Evolutionary conservation across 2,113 vertebrate genomes (phyloP).

Genomic region (Benitochromis conjunctus): DNA sequence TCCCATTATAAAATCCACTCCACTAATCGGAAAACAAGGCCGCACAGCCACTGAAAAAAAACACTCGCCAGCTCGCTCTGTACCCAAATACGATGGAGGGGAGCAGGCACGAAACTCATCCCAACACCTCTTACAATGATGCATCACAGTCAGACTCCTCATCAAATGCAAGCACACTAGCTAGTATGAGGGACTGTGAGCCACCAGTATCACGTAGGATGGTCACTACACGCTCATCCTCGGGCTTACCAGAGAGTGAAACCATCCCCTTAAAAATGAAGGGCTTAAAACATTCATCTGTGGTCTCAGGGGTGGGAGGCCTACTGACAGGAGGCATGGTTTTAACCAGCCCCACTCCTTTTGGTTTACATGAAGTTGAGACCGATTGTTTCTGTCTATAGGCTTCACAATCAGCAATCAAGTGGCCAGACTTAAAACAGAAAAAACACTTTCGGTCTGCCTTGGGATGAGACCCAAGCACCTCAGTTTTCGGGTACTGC

Average conservation of each 20-base stretch:
- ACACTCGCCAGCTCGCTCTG: background rate
- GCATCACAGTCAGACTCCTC: too few species aligned
- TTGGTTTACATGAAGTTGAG: background rate
- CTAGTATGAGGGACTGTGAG: too few species aligned
- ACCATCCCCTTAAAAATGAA: too few species aligned
- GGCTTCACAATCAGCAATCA: background rate
- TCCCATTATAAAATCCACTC: background rate
- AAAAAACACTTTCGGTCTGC: background rate
- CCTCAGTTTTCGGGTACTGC: background rate
- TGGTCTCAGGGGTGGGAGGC: too few species aligned
- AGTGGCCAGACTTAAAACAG: background rate
- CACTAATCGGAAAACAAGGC: rapidly evolving
- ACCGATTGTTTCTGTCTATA: background rate
- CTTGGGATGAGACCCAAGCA: background rate
- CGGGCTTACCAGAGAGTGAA: too few species aligned
- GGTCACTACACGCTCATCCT: too few species aligned
- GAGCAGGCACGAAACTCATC: background rate
- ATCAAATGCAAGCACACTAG: too few species aligned
- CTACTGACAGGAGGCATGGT: background rate
- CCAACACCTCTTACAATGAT: too few species aligned
- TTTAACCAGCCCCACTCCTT: background rate
- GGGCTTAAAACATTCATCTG: too few species aligned
- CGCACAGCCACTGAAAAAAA: background rate
- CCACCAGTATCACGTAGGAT: too few species aligned
- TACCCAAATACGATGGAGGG: background rate